Evolutionary conservation across 2,888 invertebrate genomes (phyloP).

Genomic region (Microctonus aethiopoides): DNA sequence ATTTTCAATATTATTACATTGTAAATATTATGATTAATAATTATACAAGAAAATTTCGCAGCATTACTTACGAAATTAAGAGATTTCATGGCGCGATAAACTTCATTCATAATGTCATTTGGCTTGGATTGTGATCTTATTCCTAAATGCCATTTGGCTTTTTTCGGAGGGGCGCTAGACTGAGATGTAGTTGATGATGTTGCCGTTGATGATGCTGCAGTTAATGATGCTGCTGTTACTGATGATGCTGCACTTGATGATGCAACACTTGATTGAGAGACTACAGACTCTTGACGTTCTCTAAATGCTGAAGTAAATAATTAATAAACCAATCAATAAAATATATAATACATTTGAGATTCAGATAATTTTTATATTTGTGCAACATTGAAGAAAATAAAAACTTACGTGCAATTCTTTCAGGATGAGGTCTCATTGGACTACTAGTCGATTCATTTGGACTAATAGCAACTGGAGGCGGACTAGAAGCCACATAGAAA

Average conservation of each 20-base stretch:
- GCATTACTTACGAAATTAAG: conserved; percentile 82
- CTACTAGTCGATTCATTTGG: conserved; percentile 68
- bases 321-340: no score
- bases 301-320: conserved; percentile 62
- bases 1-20: background rate
- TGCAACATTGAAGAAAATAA: background rate
- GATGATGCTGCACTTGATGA: no score
- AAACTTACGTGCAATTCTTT: conserved; percentile 83
- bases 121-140: conserved; percentile 99
- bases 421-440: conserved; percentile 86
- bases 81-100: conserved; percentile 98
- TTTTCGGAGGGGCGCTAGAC: conserved; percentile 83
- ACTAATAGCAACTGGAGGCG: conserved; percentile 76
- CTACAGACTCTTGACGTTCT: conserved; percentile 67
- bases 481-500: conserved; percentile 94
- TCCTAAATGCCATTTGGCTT: conserved; percentile 99
- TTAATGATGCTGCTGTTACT: no score
- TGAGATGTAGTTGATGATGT: conserved; percentile 54
- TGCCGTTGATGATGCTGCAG: no score
- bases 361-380: background rate
- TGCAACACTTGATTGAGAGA: conserved; percentile 53
- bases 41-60: background rate
- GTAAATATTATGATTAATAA: background rate
- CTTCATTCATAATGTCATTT: conserved; percentile 99
- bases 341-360: background rate